These are phyloP conservation scores for Masnerella sp. DNA, from an alignment of 2,888 invertebrate species.

Conservation along the genomic window DNA sequence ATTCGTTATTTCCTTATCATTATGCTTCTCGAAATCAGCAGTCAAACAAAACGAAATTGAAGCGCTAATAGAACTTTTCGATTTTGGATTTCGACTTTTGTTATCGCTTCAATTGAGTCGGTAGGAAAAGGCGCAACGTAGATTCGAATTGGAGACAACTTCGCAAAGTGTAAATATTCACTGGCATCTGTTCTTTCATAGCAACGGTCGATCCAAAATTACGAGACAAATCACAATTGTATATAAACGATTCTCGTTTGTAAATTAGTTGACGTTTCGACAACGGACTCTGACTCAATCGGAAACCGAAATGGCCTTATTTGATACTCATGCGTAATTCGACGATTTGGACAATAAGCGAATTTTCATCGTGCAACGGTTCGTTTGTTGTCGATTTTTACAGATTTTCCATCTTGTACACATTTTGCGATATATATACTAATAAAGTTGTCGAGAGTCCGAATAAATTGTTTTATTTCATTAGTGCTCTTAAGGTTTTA, in stretches of 20 bases:
- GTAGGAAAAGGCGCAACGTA: not conserved
- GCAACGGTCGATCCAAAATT: too few species aligned
- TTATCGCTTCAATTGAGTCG: not conserved
- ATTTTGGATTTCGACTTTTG: too few species aligned
- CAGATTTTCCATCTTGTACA: too few species aligned
- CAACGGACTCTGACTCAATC: not conserved
- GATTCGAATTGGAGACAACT: slow-evolving; percentile 1
- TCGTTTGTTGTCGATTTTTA: too few species aligned
- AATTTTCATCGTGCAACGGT: too few species aligned
- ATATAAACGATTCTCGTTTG: slow-evolving; percentile 1
- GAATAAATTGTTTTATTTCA: too few species aligned
- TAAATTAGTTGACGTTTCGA: not conserved
- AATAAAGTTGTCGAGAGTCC: too few species aligned
- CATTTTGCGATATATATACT: too few species aligned
- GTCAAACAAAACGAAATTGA: not conserved
- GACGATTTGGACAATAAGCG: too few species aligned
- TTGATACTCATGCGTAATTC: slow-evolving; percentile 1
- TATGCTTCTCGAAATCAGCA: not conserved
- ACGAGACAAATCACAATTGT: not conserved
- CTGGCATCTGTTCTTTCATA: not conserved
- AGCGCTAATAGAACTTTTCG: not conserved
- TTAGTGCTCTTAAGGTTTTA: too few species aligned
- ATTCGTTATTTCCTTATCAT: not conserved
- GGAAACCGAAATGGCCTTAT: not conserved
- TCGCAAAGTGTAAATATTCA: slow-evolving; percentile 9